These are phyloP conservation scores for Timema cristinae DNA, from an alignment of 2,888 invertebrate species.

Conservation along the genomic window DNA sequence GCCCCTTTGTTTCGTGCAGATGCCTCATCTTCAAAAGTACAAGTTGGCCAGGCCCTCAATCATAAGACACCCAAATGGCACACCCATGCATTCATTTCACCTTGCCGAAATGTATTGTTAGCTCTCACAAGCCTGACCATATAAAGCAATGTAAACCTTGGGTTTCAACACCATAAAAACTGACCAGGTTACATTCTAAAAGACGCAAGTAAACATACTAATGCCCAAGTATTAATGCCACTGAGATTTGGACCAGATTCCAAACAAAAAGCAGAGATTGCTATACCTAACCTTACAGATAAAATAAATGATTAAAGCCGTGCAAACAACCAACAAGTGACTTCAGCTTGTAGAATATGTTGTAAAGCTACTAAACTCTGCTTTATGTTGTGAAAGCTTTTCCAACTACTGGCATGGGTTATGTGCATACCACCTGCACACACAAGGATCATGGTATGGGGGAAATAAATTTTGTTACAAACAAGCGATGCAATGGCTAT, in stretches of 20 bases:
- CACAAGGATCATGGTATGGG: too few relatives aligned
- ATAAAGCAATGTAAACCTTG: too few relatives aligned
- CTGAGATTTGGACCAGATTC: slow-evolving; percentile 5
- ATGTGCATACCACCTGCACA: not conserved
- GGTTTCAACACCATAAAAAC: not conserved
- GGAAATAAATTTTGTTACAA: too few relatives aligned
- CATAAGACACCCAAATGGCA: too few relatives aligned
- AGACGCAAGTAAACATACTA: slow-evolving; percentile 7
- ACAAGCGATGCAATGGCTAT: too few relatives aligned
- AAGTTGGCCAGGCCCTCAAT: too few relatives aligned
- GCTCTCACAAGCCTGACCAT: too few relatives aligned
- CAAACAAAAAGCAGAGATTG: not conserved
- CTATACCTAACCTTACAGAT: not conserved
- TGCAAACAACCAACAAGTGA: slow-evolving; percentile 16
- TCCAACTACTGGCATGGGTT: slow-evolving; percentile 8
- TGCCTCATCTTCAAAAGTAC: too few relatives aligned
- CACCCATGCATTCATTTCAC: too few relatives aligned
- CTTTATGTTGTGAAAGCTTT: slow-evolving; percentile 8
- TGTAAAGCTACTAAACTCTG: not conserved
- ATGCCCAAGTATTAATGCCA: slow-evolving; percentile 14
- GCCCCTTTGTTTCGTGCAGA: too few relatives aligned
- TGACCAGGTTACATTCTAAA: slow-evolving; percentile 6
- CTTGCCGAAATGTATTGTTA: too few relatives aligned
- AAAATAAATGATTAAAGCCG: slow-evolving; percentile 6
- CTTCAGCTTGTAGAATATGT: too few relatives aligned